Evolutionary conservation across 2,888 invertebrate species (phyloP), one percentile per base, ranked within the genome.

Genomic region (Petrolisthes manimaculis): DNA sequence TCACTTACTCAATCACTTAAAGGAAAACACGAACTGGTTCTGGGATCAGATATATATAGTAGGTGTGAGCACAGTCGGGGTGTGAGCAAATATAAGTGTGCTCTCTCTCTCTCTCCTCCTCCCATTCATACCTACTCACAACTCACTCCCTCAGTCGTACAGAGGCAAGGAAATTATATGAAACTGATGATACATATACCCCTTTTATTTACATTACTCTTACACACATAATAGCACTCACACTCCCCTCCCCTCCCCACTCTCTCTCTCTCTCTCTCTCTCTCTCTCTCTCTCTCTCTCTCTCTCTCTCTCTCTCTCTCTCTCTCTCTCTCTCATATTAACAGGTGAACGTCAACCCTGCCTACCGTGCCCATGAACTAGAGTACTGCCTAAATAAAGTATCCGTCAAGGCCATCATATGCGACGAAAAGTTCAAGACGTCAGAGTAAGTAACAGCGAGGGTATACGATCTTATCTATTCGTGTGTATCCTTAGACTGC

Each of bases 271-370:
- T 61, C 61, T 61, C 61, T 61, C 61, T 61, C 61, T 61, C 61
- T 61, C 61, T 61, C 61, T 61, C 61, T 61, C 61, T 61, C 61
- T 37, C 37, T 37, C 37, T 37, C 37, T 37, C 37, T 37, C 37
- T 37, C 37, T 37, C 37, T 37, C 37, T 37, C 37, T 37, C 37
- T 37, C 37, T 37, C 37, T 37, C 37, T 37, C 37, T 37, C 37
- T 37, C 37, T 37, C 37, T 37, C 37, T 37, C 37, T 37, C 37
- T 37, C 37, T 61, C 9, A 2, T 3, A 61, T 18, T 61, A 9
- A 14, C 67, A 91, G 91, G 96, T 96, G 12, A 95, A 95, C 87
- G 94, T 97, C 56, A 97, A 98, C 93, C 96, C 97, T 0, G 95
- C 95, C 0, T 97, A 96, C 92, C 95, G 95, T 92, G 93, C 94